These are phyloP conservation scores for Hypena proboscidalis DNA, from an alignment of 2,888 invertebrate species.

Conservation along the genomic window DNA sequence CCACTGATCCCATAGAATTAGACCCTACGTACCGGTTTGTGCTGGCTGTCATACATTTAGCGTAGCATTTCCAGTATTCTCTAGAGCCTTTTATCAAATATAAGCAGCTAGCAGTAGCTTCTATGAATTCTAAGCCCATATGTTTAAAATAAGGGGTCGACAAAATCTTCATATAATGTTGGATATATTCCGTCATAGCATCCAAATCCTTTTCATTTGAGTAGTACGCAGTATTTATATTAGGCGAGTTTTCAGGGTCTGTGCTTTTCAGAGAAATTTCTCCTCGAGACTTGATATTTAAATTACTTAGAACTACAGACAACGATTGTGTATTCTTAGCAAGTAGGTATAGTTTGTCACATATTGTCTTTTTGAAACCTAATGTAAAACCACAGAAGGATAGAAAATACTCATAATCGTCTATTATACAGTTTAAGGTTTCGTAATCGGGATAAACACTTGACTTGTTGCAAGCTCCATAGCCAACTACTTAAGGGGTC, in stretches of 20 bases:
- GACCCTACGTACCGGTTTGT: slow-evolving; percentile 11
- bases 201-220: not conserved
- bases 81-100: not conserved
- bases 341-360: not conserved
- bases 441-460: not conserved
- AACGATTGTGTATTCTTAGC: not conserved
- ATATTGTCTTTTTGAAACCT: not conserved
- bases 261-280: not conserved
- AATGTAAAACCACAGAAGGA: not conserved
- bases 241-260: not conserved
- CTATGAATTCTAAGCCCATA: not conserved
- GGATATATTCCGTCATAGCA: not conserved
- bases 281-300: not conserved
- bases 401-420: not conserved
- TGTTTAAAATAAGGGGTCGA: not conserved
- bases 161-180: not conserved
- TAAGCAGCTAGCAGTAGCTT: not conserved
- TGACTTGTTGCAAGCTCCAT: not conserved
- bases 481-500: not conserved
- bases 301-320: not conserved
- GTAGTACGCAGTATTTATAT: not conserved
- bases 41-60: slow-evolving; percentile 5
- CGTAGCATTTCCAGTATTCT: slow-evolving; percentile 25
- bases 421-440: not conserved
- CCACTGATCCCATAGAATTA: slow-evolving; percentile 25